Evolutionary conservation across 2,797 vertebrate species (phyloP).

Genomic region (Cuniculus paca): DNA sequence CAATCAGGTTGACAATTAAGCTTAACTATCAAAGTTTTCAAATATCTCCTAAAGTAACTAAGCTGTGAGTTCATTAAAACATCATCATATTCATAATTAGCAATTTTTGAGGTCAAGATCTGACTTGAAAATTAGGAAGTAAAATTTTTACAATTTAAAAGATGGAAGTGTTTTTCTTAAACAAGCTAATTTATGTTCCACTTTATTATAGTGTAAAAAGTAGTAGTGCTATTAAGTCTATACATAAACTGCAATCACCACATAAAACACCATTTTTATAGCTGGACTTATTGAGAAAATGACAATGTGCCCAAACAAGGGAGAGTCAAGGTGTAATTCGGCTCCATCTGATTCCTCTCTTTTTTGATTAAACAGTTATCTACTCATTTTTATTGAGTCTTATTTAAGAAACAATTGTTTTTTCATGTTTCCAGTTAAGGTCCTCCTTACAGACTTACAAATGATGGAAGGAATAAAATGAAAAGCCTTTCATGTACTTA

Average conservation of each 20-base stretch:
- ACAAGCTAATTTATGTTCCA: not conserved
- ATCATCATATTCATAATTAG: slow-evolving; percentile 37
- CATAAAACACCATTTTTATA: not conserved
- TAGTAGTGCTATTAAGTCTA: not conserved
- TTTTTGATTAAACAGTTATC: not conserved
- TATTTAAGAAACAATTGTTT: not conserved
- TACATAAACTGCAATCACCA: not conserved
- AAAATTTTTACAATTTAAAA: not conserved
- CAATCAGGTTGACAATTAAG: not conserved
- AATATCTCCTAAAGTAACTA: slow-evolving; percentile 30
- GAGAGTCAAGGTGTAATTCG: not conserved
- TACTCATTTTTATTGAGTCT: not conserved
- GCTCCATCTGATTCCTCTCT: not conserved
- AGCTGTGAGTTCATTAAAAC: slow-evolving; percentile 44
- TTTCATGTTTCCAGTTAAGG: slow-evolving; percentile 10
- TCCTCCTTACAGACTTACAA: not conserved
- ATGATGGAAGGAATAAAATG: not conserved
- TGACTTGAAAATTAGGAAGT: slow-evolving; percentile 38
- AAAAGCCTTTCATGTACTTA: not conserved
- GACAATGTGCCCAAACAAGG: not conserved
- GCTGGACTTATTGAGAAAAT: not conserved
- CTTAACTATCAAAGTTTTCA: not conserved
- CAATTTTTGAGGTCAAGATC: slow-evolving; percentile 47
- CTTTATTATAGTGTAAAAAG: not conserved
- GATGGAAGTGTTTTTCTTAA: not conserved